Base-by-base conservation (phyloP, 2,113 vertebrate genomes). In the Hemicordylus capensis region DNA sequence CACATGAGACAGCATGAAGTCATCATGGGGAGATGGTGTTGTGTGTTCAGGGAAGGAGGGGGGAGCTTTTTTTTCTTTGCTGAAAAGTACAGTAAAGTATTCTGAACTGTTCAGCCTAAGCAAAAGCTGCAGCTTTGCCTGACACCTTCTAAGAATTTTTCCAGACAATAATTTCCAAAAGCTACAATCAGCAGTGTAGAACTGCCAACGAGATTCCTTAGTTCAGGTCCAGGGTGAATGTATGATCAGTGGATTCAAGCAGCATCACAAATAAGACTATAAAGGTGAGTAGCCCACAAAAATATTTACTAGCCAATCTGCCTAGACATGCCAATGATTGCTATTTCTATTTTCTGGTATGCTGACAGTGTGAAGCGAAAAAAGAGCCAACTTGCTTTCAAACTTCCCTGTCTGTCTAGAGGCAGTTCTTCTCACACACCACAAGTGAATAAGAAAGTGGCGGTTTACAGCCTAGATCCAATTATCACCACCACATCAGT, bases 1-100 rank as follows among this genome's bases (percentile, higher is more conserved):
- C 83, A 86, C 15, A n/a, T 70, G 42, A 11, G 42, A 77, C 79
- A 74, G 87, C n/a, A 79, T 51, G 19, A 83, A 75, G 14, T 37
- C 75, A 64, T 48, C 73, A 39, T 10, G 89, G 12, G 69, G 66
- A 78, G 37, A 83, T 44, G 6, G 22, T 76, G 20, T 48, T 1
- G 1, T 44, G 8, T 5, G 80, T 61, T 69, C 19, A 85, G 51
- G 72, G 0, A 63, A 8, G 46, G n/a, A 6, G 42, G 42, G 31
- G 17, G 34, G 26, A 17, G 11, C 14, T 24, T 28, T 64, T 6
- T 34, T 39, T 26, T 28, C 54, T 59, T 78, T 70, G 34, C 9
- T 77, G 26, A 56, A 46, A 19, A n/a, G n/a, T n/a, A 67, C 24
- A 20, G 61, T 11, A 28, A 72, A 20, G n/a, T 28, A 79, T 37